Percentiles rank a stretch among this genome's conserved stretches.
phyloP scores from a whole-genome alignment of 2,113 vertebrate species.

The Alexandromys fortis region DNA sequence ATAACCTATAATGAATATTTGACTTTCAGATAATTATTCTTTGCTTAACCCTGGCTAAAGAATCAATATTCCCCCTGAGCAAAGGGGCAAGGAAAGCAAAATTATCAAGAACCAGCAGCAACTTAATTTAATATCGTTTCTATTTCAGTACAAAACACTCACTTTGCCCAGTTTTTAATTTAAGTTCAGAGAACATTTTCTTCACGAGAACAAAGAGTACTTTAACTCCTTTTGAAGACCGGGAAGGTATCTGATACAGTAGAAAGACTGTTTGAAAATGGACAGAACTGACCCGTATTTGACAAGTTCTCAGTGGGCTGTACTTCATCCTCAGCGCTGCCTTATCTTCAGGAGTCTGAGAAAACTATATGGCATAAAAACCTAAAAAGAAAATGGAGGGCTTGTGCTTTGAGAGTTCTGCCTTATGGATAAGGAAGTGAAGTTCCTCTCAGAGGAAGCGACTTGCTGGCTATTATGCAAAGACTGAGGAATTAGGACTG shows the following conservation, averaged over 20 bases:
- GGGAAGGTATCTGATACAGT: constrained; percentile 22
- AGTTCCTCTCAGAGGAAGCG: not conserved
- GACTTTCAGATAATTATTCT: constrained; percentile 58
- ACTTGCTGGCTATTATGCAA: not conserved
- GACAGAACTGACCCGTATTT: not conserved
- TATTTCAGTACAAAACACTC: constrained; percentile 40
- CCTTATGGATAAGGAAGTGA: constrained; percentile 29
- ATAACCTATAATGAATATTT: constrained; percentile 59
- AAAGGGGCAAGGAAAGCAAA: not conserved
- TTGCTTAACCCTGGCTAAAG: constrained; percentile 38
- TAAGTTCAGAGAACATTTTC: constrained; percentile 52
- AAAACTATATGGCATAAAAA: constrained; percentile 20
- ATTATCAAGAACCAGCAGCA: constrained; percentile 45
- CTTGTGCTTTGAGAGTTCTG: constrained; percentile 41
- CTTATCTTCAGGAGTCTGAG: not conserved
- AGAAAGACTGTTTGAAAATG: constrained; percentile 39
- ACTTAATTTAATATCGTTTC: constrained; percentile 61
- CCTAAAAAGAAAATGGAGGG: not conserved
- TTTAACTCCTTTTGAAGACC: constrained; percentile 21
- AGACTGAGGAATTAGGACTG: not conserved
- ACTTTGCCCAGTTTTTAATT: constrained; percentile 54
- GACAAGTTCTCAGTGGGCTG: not conserved
- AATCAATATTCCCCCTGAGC: constrained; percentile 28
- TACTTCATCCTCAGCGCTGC: not conserved
- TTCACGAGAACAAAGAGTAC: constrained; percentile 55